Percentiles rank a stretch among this genome's conserved stretches.
Evolutionary conservation across 2,113 vertebrate genomes (phyloP).

Genomic region (Peromyscus polionotus): DNA sequence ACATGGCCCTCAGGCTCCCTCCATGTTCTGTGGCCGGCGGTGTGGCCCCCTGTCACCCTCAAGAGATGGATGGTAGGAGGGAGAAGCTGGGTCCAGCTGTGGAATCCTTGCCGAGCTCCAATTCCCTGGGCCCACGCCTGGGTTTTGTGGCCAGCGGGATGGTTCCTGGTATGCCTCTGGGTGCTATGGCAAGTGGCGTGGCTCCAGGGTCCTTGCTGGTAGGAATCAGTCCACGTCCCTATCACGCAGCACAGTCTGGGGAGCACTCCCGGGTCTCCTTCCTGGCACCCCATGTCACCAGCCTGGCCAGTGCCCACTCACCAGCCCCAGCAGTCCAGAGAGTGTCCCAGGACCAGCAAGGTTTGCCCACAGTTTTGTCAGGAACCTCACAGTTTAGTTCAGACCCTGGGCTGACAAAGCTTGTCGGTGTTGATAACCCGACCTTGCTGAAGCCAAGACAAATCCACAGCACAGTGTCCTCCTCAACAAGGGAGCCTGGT

Average conservation of each 20-base stretch:
- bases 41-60: not conserved
- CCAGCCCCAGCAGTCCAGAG: fast-evolving
- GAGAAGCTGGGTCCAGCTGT: fast-evolving
- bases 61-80: fast-evolving
- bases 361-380: not conserved
- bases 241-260: not conserved
- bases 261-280: not conserved
- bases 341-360: fast-evolving
- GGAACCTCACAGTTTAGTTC: not conserved
- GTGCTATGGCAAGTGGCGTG: fast-evolving
- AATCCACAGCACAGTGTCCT: fast-evolving
- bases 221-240: not conserved
- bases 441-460: not conserved
- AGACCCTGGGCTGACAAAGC: fast-evolving
- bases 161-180: not conserved
- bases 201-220: constrained; percentile 2
- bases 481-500: fast-evolving
- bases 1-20: not conserved
- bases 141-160: not conserved
- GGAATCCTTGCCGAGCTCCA: not conserved
- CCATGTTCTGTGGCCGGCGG: not conserved
- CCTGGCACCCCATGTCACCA: fast-evolving
- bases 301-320: not conserved
- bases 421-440: not conserved
- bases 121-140: not conserved